Percentiles rank a stretch among this genome's conserved stretches.
phyloP scores from a whole-genome alignment of 92 coral and sea anemone species.

The Diadumene lineata region DNA sequence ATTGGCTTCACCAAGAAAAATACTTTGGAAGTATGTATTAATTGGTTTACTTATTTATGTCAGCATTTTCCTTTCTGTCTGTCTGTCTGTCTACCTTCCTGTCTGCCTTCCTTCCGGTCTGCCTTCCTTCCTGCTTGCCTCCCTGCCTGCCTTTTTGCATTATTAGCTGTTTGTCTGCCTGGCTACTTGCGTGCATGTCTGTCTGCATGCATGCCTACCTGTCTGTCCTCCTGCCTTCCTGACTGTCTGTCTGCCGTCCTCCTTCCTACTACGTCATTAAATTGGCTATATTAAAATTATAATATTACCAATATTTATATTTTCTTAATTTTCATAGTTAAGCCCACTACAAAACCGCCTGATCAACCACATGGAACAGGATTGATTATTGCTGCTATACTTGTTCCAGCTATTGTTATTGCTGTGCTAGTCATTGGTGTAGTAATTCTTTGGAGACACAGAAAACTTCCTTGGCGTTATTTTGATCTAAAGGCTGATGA shows the following conservation, averaged over 20 bases:
- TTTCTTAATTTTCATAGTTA: neutral
- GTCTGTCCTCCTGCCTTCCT: neutral
- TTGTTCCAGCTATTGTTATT: slow-evolving; percentile 21
- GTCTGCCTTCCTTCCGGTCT: neutral
- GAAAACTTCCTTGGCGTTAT: slow-evolving; percentile 13
- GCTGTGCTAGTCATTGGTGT: neutral
- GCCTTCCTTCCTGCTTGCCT: neutral
- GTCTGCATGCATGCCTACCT: neutral
- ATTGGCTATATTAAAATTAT: neutral
- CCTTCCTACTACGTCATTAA: too few relatives aligned
- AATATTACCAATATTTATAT: neutral
- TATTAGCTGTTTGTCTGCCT: neutral
- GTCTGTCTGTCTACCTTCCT: neutral
- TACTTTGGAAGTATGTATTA: slow-evolving; percentile 10
- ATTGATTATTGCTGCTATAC: slow-evolving; percentile 23
- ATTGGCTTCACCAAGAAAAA: slow-evolving; percentile 30
- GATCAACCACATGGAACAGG: neutral
- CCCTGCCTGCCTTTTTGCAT: neutral
- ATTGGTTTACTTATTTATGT: neutral
- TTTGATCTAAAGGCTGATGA: slow-evolving; percentile 6
- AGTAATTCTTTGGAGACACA: slow-evolving; percentile 9
- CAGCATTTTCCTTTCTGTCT: neutral
- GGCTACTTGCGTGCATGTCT: neutral
- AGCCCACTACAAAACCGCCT: neutral
- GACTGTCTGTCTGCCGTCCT: neutral